These are phyloP conservation scores for Pocota personata DNA, from an alignment of 2,888 invertebrate species.

Conservation along the genomic window DNA sequence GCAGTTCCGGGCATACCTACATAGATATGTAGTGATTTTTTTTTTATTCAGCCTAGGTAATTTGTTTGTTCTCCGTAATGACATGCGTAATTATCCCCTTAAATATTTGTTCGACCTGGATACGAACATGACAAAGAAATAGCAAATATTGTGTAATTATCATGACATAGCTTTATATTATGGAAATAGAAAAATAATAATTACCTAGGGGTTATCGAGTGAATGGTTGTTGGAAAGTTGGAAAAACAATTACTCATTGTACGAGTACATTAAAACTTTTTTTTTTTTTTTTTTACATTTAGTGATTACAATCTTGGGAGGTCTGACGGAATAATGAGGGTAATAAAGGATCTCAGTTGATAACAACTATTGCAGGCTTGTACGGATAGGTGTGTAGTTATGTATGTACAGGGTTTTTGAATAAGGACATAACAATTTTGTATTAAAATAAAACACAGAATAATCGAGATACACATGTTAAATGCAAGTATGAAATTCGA, in stretches of 20 bases:
- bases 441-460: no score
- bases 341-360: no score
- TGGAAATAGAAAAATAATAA: background rate
- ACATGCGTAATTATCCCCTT: constrained; percentile 27
- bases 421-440: no score
- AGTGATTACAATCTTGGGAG: no score
- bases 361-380: no score
- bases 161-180: background rate
- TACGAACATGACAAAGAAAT: constrained; percentile 4
- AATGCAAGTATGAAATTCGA: no score
- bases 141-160: constrained; percentile 25
- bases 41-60: background rate
- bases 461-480: no score
- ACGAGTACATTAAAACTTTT: background rate
- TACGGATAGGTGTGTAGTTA: no score
- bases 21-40: background rate
- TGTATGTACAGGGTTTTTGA: no score
- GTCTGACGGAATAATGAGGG: no score
- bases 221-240: background rate
- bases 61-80: constrained; percentile 17
- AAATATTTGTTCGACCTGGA: constrained; percentile 18
- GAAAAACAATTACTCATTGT: background rate
- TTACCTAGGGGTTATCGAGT: background rate
- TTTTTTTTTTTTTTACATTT: background rate
- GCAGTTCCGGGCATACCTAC: background rate